Evolutionary conservation across 1,140 invertebrate species (phyloP), one percentile per base, ranked within the genome.

Genomic region (Brachionus koreanus): DNA sequence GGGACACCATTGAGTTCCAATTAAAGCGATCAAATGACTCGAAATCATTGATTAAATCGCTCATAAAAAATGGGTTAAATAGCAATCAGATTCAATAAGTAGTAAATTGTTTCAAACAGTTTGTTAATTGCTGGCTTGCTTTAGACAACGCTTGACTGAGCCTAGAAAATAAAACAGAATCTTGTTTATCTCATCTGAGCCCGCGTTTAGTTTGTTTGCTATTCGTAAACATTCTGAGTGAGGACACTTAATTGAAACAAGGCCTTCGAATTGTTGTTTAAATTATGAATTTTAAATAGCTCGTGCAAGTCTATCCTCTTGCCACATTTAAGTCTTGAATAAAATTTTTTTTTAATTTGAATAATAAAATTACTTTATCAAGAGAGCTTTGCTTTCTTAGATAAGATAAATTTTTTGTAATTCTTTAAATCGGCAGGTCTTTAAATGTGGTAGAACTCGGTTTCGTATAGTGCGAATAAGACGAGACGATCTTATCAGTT

Each of bases 291-390:
- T 39, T 39, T 39, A 42, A 69, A 69, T 69, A 69, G 65, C 65
- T 69, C 65, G 65, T 69, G 65, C 37, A 16, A 43, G 35, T 37
- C 65, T 65, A 33, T 65, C 29, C 25, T 33, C 33, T 39, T 69
- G 65, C 65, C 37, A 69, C 65, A 69, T 69, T 69, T 39, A 69
- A 69, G 65, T 69, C 37, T 69, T 69, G 33, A 39, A 69, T 69
- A n/a, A 6, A 16, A 57, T 37, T 37, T 69, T 37, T 69, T 69
- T 69, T 33, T 35, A 39, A 39, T 69, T 69, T 69, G 65, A 69
- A 69, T 69, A 69, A 69, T 69, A 69, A 69, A 69, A 69, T 39
- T 69, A 4, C n/a, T 35, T 35, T 33, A 67, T 67, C 63, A 67
- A 37, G 37, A 37, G 37, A 69, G 35, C 16, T 39, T 69, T 57